Evolutionary conservation across 2,888 invertebrate genomes (phyloP).

Genomic region (Anagyrus pseudococci): DNA sequence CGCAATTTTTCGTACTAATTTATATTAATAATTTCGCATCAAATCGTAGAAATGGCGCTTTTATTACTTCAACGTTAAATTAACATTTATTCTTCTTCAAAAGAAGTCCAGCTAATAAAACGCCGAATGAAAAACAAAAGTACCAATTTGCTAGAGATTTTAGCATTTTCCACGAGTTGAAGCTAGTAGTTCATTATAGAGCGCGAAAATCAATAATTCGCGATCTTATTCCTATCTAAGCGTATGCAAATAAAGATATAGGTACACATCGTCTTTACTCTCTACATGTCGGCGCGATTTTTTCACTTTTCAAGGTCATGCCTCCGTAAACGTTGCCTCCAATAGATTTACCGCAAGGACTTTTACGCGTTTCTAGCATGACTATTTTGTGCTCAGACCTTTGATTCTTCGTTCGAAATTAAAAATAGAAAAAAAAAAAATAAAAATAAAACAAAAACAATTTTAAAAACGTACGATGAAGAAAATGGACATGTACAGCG

Average conservation of each 20-base stretch:
- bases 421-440: conserved; percentile 6
- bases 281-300: conserved; percentile 13
- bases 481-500: no score
- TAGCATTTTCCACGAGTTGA: conserved; percentile 9
- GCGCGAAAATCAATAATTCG: no score
- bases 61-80: no score
- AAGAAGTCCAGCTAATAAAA: background rate
- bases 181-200: conserved; percentile 5
- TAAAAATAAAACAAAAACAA: background rate
- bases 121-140: background rate
- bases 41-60: no score
- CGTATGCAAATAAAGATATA: conserved; percentile 30
- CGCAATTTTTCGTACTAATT: conserved; percentile 28
- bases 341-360: conserved; percentile 4
- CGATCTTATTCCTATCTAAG: conserved; percentile 28
- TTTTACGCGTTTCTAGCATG: conserved; percentile 32
- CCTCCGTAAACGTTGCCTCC: background rate
- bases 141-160: no score
- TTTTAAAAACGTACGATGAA: no score
- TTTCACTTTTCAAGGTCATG: no score
- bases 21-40: conserved; percentile 24
- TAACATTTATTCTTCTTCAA: no score
- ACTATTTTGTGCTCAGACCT: conserved; percentile 42
- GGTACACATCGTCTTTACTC: conserved; percentile 21
- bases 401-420: conserved; percentile 31